Evolutionary conservation across 2,113 vertebrate genomes (phyloP).

Genomic region (Coregonus clupeaformis): DNA sequence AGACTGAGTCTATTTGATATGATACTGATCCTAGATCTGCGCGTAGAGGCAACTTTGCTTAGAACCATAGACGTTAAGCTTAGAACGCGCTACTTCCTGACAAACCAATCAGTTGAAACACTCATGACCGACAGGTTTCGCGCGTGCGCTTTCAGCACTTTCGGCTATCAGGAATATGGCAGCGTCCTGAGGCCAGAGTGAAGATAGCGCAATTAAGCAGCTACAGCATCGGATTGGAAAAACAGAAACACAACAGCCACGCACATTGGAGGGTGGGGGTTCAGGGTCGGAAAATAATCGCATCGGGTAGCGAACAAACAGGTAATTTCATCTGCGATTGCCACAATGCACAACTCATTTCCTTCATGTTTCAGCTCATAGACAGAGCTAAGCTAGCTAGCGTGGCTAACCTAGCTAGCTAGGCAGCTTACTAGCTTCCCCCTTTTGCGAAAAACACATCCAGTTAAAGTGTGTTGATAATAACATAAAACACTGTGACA

Average conservation of each 20-base stretch:
- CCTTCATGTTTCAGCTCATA: constrained; percentile 43
- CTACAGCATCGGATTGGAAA: constrained; percentile 57
- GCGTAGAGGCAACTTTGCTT: no score
- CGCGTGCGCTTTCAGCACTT: constrained; percentile 62
- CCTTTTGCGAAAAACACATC: background rate
- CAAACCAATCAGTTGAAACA: constrained; percentile 76
- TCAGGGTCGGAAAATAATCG: constrained; percentile 58
- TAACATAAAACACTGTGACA: background rate
- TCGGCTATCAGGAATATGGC: constrained; percentile 72
- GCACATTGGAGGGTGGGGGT: constrained; percentile 67
- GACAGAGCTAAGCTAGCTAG: constrained; percentile 50
- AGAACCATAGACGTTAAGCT: no score
- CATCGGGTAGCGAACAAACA: constrained; percentile 52
- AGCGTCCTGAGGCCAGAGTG: constrained; percentile 71
- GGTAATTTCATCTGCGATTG: constrained; percentile 61
- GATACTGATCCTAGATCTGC: no score
- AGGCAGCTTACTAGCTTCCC: constrained; percentile 32
- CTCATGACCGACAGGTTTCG: constrained; percentile 68
- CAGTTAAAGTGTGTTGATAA: background rate
- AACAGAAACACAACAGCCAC: constrained; percentile 51
- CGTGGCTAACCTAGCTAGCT: constrained; percentile 14
- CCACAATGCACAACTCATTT: constrained; percentile 28
- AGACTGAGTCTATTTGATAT: no score
- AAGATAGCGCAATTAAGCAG: constrained; percentile 63
- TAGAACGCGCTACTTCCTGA: constrained; percentile 9